Evolutionary conservation across 2,113 vertebrate species (phyloP).

Genomic region (Haemorhous mexicanus): DNA sequence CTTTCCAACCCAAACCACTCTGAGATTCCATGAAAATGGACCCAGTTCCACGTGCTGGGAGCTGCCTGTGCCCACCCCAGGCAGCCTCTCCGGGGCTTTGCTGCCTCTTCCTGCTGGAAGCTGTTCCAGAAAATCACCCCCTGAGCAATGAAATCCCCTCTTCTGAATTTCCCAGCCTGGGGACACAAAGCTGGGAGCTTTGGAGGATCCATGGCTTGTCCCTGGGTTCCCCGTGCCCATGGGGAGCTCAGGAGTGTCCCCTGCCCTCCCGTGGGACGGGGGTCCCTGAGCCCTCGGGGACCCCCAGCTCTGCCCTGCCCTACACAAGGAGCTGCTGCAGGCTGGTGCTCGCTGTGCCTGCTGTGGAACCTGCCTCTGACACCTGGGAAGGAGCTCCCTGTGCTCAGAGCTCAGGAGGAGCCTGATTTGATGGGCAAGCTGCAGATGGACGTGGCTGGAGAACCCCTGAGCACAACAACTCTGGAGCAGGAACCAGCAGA

Average conservation of each 20-base stretch:
- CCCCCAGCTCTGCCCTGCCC: neutral
- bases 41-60: accelerated
- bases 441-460: accelerated
- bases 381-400: neutral
- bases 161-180: no score
- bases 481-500: neutral
- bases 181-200: no score
- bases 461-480: neutral
- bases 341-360: neutral
- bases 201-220: neutral
- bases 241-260: neutral
- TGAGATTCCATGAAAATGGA: neutral
- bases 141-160: accelerated
- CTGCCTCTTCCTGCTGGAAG: neutral
- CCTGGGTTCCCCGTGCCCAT: neutral
- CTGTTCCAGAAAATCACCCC: neutral
- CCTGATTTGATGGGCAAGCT: neutral
- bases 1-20: neutral
- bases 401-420: neutral
- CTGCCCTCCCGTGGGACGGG: neutral
- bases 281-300: neutral
- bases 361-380: neutral
- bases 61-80: neutral
- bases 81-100: accelerated
- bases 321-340: accelerated